These are phyloP conservation scores for Epinephelus awoara DNA, from an alignment of 2,797 vertebrate species.

Conservation along the genomic window DNA sequence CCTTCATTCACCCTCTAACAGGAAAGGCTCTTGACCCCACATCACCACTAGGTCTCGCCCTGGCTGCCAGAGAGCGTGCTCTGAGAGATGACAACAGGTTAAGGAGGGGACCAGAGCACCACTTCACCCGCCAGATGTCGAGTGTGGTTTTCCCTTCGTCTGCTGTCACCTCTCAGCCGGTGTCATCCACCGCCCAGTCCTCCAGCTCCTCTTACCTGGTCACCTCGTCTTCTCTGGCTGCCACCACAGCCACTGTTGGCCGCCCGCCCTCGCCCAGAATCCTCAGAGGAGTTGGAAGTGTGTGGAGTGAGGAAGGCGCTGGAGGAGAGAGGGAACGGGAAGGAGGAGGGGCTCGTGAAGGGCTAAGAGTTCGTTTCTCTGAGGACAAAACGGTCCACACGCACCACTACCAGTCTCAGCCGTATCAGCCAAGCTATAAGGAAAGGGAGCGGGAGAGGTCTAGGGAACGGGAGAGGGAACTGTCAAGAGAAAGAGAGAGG, in stretches of 20 bases:
- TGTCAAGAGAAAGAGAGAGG: conserved; percentile 73
- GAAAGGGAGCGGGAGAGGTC: conserved; percentile 82
- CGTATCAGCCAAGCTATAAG: conserved; percentile 83
- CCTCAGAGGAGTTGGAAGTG: conserved; percentile 77
- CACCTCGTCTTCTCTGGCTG: conserved; percentile 87
- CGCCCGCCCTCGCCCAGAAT: conserved; percentile 86
- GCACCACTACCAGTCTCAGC: conserved; percentile 86
- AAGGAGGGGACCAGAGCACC: conserved; percentile 83
- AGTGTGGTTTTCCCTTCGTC: conserved; percentile 79
- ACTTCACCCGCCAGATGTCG: conserved; percentile 85
- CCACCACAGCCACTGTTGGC: conserved; percentile 82
- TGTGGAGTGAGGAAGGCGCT: conserved; percentile 79
- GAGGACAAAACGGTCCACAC: conserved; percentile 88
- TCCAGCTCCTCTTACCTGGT: conserved; percentile 86
- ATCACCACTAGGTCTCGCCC: conserved; percentile 91
- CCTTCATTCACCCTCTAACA: conserved; percentile 94
- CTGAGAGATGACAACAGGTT: conserved; percentile 88
- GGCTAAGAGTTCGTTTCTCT: conserved; percentile 86
- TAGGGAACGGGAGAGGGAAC: conserved; percentile 73
- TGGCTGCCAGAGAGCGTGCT: conserved; percentile 92
- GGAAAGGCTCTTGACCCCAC: conserved; percentile 94
- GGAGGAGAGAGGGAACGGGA: conserved; percentile 84
- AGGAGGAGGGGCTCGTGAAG: conserved; percentile 81
- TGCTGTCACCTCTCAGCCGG: conserved; percentile 74
- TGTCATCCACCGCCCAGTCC: conserved; percentile 78